Evolutionary conservation across 2,888 invertebrate genomes (phyloP).

Genomic region (Agonopterix arenella): DNA sequence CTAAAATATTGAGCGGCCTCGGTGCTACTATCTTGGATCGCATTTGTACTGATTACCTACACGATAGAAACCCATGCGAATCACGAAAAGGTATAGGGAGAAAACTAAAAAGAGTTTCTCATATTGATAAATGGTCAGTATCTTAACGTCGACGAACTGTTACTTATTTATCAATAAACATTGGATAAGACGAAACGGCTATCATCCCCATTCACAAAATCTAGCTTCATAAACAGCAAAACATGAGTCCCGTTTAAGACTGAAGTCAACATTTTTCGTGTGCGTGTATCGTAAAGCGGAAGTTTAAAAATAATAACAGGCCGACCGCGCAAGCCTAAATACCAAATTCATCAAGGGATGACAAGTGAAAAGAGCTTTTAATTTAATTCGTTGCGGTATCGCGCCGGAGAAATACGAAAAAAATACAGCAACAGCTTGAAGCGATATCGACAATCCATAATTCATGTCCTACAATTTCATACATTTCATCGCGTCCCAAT

Average conservation of each 20-base stretch:
- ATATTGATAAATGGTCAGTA: too few relatives aligned
- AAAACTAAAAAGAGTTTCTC: neutral
- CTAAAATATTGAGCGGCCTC: slow-evolving; percentile 64
- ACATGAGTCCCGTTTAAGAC: neutral
- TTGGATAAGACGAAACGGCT: too few relatives aligned
- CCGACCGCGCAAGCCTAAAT: slow-evolving; percentile 47
- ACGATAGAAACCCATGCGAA: slow-evolving; percentile 27
- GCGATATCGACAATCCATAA: slow-evolving; percentile 78
- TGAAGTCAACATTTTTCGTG: neutral
- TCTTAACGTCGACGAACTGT: too few relatives aligned
- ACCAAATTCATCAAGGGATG: slow-evolving; percentile 72
- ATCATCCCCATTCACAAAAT: too few relatives aligned
- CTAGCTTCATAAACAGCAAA: too few relatives aligned
- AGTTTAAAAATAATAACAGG: slow-evolving; percentile 29
- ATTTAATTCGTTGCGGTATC: slow-evolving; percentile 76
- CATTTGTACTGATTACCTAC: slow-evolving; percentile 67
- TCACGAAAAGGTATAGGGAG: slow-evolving; percentile 29
- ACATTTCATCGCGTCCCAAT: slow-evolving; percentile 44
- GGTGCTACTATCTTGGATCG: slow-evolving; percentile 50
- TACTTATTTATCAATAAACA: too few relatives aligned
- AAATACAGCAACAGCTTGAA: slow-evolving; percentile 75
- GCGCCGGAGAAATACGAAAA: slow-evolving; percentile 66
- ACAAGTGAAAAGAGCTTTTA: slow-evolving; percentile 77
- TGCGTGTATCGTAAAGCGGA: neutral
- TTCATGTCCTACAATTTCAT: slow-evolving; percentile 77